Base-by-base conservation (phyloP, 2,113 vertebrate genomes). In the Trochalopteron elliotii region DNA sequence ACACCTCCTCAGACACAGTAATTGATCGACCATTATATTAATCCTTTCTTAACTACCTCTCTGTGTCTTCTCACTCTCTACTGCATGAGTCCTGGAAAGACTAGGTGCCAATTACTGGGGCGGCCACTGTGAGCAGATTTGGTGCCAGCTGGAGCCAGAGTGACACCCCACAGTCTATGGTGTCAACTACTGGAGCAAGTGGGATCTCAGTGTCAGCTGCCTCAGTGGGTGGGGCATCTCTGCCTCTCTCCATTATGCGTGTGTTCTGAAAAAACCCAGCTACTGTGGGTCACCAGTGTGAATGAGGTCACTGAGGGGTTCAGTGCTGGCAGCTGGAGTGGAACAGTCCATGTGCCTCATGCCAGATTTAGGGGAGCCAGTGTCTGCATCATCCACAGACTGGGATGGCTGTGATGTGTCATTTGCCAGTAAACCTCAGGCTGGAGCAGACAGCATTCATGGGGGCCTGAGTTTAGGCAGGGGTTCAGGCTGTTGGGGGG, bases 41-140 rank as follows among this genome's bases (percentile, higher is more conserved):
- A 44, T 31, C 10, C 28, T 57, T 67, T 65, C 40, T 76, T 63
- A 35, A 22, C n/a, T 61, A 15, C 40, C 9, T 30, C 14, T 59
- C 28, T 64, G 7, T 24, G 33, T 78, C 40, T 40, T 37, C 35
- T 64, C 31, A 15, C 18, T 63, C 4, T 2, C 27, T 63, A 3
- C 16, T 4, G 7, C 24, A 15, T 7, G 11, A 33, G 24, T 30
- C 23, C 33, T 65, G 16, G 24, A 45, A 64, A 39, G 33, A 21
- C 9, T 18, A 23, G 19, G 20, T 80, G 22, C 15, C 47, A 52
- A 1, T 68, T 63, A 27, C n/a, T 40, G 33, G 10, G 12, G 18
- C 0, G 0, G 22, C 16, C 1, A 2, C 9, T 14, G 22, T 52
- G 49, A 77, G 31, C 56, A 52, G 27, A 39, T 68, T 28, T 63